phyloP scores from a whole-genome alignment of 2,797 vertebrate genomes.

The Nothura maculosa region DNA sequence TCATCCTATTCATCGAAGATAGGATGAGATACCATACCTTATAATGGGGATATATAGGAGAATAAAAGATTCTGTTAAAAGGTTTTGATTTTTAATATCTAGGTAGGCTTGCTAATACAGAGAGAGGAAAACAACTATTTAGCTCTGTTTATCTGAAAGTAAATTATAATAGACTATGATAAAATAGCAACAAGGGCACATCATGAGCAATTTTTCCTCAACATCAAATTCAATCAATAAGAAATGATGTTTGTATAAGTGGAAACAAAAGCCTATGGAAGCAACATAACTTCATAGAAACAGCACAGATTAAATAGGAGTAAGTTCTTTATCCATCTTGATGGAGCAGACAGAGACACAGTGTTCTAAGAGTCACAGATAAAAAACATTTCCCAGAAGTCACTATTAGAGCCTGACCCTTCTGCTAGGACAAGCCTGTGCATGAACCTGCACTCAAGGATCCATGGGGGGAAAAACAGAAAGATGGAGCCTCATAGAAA shows the following conservation, averaged over 20 bases:
- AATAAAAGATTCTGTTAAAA: background rate
- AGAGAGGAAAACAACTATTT: background rate
- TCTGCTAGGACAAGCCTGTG: background rate
- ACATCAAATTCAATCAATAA: background rate
- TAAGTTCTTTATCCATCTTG: background rate
- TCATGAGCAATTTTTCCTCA: background rate
- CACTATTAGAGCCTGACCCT: background rate
- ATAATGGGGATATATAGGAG: background rate
- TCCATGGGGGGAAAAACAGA: background rate
- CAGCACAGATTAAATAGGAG: background rate
- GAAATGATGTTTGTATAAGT: background rate
- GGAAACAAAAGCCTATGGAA: background rate
- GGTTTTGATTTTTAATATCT: background rate
- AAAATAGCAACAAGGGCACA: background rate
- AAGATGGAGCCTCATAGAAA: background rate
- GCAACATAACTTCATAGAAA: background rate
- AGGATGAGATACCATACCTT: background rate
- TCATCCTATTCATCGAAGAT: background rate
- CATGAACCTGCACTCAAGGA: background rate
- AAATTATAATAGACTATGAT: background rate
- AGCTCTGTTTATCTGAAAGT: background rate
- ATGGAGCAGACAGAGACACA: background rate
- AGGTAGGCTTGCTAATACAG: background rate
- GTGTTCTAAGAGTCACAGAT: background rate
- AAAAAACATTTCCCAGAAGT: slow-evolving; percentile 49